Evolutionary conservation across 92 coral and sea anemone genomes (phyloP), one percentile per base, ranked within the genome.

Genomic region (Epizoanthus stellaris): DNA sequence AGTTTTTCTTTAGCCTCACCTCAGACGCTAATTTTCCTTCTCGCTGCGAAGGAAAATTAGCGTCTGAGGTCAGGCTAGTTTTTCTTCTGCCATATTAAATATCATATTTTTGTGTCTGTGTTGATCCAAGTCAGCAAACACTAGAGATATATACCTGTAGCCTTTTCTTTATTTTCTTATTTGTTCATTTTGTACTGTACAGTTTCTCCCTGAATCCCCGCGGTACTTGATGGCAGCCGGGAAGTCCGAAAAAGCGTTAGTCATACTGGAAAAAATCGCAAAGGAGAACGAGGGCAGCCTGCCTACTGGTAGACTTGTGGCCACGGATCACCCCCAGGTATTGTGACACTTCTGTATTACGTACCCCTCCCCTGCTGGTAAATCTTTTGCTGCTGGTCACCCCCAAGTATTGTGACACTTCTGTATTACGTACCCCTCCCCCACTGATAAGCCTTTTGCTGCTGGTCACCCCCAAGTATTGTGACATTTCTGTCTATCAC

Each of bases 171-270:
- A 47, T 47, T 5, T 47, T 1, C 10, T 5, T 5, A 47, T 8
- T 47, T 3, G 56, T 52, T 9, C 56, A 9, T 52, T 52, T 52
- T 13, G 14, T 9, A 52, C 56, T 52, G 56, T 52, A 52, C 56
- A 96, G 99, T 85, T 88, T 52, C 85, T 96, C 3, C 99, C 99
- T 38, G 99, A 96, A 77, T 96, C 98, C 2, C 99, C 99, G 25
- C 91, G 99, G 65, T 94, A 83, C 73, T 88, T 86, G 49, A 89
- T 96, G 80, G 84, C 95, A 40, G 94, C 96, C 4, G 99, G 93
- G 38, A 85, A 91, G 74, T 66, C 85, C 6, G 93, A 92, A 6
- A 88, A 93, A 88, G 99, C 96, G 6, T 57, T 87, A 58, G 58
- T 76, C 52, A 92, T 91, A 63, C 86, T 96, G 70, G 87, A 93